Percentiles rank a stretch among this genome's conserved stretches.
These are phyloP conservation scores for Drosophila tani DNA, from an alignment of 1,140 invertebrate genomes.

Conservation along the genomic window DNA sequence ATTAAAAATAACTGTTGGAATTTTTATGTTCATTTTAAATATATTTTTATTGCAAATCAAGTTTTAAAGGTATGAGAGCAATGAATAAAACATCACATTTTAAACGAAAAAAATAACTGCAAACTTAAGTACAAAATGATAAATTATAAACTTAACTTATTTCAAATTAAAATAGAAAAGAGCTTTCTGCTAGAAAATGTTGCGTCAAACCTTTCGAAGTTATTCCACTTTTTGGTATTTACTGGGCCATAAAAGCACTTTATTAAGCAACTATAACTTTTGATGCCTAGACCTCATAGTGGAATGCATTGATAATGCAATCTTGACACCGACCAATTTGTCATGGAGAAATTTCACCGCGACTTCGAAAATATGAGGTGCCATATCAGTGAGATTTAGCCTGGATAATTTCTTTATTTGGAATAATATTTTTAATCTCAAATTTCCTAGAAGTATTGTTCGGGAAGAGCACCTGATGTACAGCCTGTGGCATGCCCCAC, in stretches of 20 bases:
- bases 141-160: too few species aligned
- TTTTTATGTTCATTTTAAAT: too few species aligned
- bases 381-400: not conserved
- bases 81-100: too few species aligned
- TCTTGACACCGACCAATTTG: not conserved
- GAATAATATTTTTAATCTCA: too few species aligned
- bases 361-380: not conserved
- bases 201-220: too few species aligned
- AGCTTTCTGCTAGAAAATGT: not conserved
- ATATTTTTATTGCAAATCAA: too few species aligned
- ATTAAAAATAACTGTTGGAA: too few species aligned
- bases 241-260: not conserved
- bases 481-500: not conserved
- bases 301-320: constrained; percentile 15
- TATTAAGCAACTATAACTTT: not conserved
- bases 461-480: not conserved
- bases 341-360: not conserved
- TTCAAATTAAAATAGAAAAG: too few species aligned
- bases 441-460: constrained; percentile 3
- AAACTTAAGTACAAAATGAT: too few species aligned
- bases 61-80: too few species aligned
- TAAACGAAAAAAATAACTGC: too few species aligned
- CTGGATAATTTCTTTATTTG: too few species aligned
- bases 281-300: not conserved
- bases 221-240: not conserved